Evolutionary conservation across 2,888 invertebrate genomes (phyloP), one percentile per base, ranked within the genome.

Genomic region (Nycteola revayana): DNA sequence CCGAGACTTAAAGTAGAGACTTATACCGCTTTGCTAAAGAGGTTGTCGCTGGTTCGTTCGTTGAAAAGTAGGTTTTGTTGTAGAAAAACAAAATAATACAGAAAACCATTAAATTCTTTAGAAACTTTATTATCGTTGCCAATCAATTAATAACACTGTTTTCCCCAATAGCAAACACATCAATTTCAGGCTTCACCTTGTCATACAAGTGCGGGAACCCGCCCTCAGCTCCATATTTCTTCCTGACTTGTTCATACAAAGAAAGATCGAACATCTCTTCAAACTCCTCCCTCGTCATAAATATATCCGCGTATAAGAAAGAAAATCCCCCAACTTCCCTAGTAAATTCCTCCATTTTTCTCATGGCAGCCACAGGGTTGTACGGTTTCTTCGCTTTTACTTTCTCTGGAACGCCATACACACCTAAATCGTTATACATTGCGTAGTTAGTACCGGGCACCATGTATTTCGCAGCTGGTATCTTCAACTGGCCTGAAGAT

Each of bases 351-450:
- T 93, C 93, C 93, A 93, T 93, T 26, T 85, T 87, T 46, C 93
- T 74, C 93, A 93, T 93, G 0, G 92, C 91, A 2, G 71, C 63
- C 0, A 93, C 92, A 0, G 93, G 92, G 62, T 93, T 91, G 54
- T 92, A 93, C 0, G 87, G 78, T 51, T 88, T 79, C 66, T 89
- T 90, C 22, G 90, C 78, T 53, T 91, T 90, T 0, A 93, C 92
- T 45, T 83, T 90, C 0, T 91, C 92, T 0, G 93, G 93, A 0
- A 93, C 92, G 0, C 93, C 93, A 46, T 93, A 93, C 7, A 93
- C 90, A 0, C 93, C 93, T 29, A 93, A 75, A 70, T 93, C 93
- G 56, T 93, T 93, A 58, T 92, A 93, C 91, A 93, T 92, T 2
- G 91, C 92, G 72, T 92, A 93, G 60, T 92, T 86, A 0, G 92